Conservation (phyloP, 2,797 vertebrate genomes). For the Trichosurus vulpecula region DNA sequence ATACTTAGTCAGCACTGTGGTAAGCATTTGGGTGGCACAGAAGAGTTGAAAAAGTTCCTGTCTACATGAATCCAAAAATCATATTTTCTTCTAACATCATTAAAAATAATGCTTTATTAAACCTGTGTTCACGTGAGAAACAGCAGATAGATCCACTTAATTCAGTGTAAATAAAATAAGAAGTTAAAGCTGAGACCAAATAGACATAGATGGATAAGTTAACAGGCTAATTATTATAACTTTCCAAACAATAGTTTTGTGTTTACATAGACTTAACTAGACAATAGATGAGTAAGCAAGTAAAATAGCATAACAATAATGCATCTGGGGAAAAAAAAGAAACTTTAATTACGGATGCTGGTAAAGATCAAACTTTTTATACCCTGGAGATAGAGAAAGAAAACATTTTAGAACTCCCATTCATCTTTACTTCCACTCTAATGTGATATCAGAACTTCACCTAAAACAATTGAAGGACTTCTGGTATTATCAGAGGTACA, state of each 20-base stretch:
- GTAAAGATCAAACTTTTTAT: background rate
- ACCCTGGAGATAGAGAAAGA: background rate
- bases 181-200: background rate
- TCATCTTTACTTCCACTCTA: too few relatives aligned
- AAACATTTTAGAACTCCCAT: too few relatives aligned
- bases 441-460: too few relatives aligned
- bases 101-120: background rate
- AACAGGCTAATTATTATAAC: background rate
- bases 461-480: background rate
- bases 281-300: background rate
- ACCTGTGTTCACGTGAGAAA: background rate
- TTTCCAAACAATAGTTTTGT: background rate
- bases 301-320: too few relatives aligned
- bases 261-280: too few relatives aligned
- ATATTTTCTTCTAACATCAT: background rate
- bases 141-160: background rate
- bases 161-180: background rate
- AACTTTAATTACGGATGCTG: background rate
- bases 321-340: background rate
- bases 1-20: background rate
- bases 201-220: background rate
- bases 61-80: background rate
- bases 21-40: background rate
- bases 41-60: background rate
- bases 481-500: background rate